Base-by-base conservation (phyloP, 2,888 invertebrate genomes). In the Andrena camellia region DNA sequence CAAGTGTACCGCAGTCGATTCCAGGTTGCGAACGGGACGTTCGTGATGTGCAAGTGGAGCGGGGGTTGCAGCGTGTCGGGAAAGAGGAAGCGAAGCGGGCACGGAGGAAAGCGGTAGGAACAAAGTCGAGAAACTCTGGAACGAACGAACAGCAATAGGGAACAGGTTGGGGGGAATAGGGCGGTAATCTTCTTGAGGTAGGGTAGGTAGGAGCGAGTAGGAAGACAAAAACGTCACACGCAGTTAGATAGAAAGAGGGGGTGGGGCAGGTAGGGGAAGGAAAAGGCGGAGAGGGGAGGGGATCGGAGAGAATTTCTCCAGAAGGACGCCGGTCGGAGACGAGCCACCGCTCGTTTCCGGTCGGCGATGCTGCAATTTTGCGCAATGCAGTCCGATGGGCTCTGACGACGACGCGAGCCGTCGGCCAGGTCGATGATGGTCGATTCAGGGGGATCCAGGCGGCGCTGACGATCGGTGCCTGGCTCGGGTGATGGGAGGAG, bases 311-410 rank as follows among this genome's bases (percentile, higher is more conserved):
- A 85, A 86, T 87, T 89, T 87, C 85, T 84, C 75, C 78, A 73
- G 81, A 73, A 85, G 64, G 42, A 13, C 42, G 42, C 74, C 69
- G 69, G 52, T 69, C 81, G 52, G 76, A 79, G 85, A 73, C 50
- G 77, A 73, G 81, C 81, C 77, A 82, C 82, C n/a, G 85, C 78
- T 89, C 88, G 90, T 89, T 88, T 89, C 85, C 86, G 77, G 69
- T 78, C 72, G 80, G 20, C 26, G 62, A 33, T 83, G 88, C 79
- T 83, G 89, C 90, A 91, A 91, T 90, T 91, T 90, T 90, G 90
- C 92, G 91, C 91, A 91, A 91, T 91, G 91, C 92, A 90, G 91
- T 90, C 88, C 85, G 87, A 75, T 78, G 79, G 42, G 70, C 60
- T 31, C 13, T 48, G 67, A 48, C 29, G n/a, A 7, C 60, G 8